These are phyloP conservation scores for Drosophila lini DNA, from an alignment of 1,140 invertebrate species.

Conservation along the genomic window DNA sequence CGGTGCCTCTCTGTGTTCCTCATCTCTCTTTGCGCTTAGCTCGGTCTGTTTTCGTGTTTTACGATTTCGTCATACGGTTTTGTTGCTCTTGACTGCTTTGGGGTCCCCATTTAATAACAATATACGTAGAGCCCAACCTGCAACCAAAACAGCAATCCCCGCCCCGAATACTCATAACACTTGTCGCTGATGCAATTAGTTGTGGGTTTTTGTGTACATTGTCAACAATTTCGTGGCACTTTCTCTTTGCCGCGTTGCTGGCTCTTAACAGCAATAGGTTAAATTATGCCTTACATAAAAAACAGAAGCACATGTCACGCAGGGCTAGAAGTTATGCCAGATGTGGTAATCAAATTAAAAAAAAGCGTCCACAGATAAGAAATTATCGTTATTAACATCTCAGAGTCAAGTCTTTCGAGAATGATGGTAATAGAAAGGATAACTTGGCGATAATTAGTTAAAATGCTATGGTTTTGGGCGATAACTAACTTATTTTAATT, in stretches of 20 bases:
- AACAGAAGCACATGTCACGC: slow-evolving; percentile 18
- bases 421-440: not conserved
- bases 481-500: slow-evolving; percentile 1
- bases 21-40: slow-evolving; percentile 30
- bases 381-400: not conserved
- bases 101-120: slow-evolving; percentile 50
- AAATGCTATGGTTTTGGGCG: not conserved
- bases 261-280: slow-evolving; percentile 9
- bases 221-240: slow-evolving; percentile 48
- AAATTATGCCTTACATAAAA: slow-evolving; percentile 33
- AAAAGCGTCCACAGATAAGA: slow-evolving; percentile 1
- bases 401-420: not conserved
- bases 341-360: slow-evolving; percentile 44
- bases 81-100: slow-evolving; percentile 43
- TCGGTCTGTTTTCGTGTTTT: slow-evolving; percentile 39
- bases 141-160: slow-evolving; percentile 22
- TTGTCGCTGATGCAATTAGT: slow-evolving; percentile 57
- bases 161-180: slow-evolving; percentile 22
- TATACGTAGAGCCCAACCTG: slow-evolving; percentile 22
- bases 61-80: slow-evolving; percentile 65
- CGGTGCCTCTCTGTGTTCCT: not conserved
- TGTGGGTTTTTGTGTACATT: slow-evolving; percentile 34
- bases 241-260: slow-evolving; percentile 24
- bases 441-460: slow-evolving; percentile 14
- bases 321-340: slow-evolving; percentile 32